These are phyloP conservation scores for Notarius quadriscutis DNA, from an alignment of 2,113 vertebrate genomes.

Conservation along the genomic window DNA sequence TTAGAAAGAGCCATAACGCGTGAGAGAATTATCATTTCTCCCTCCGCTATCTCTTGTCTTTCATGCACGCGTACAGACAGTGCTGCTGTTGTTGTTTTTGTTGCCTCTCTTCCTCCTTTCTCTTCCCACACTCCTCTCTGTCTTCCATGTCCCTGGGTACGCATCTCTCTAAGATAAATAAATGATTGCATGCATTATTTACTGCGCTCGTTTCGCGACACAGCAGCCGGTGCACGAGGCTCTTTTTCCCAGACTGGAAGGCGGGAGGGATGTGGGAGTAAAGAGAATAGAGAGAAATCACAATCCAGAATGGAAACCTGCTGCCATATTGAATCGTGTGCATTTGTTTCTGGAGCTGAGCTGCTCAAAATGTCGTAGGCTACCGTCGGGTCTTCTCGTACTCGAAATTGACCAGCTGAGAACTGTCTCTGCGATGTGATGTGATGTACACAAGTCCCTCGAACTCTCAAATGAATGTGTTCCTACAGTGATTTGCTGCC, in stretches of 20 bases:
- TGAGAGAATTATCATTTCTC: slow-evolving; percentile 14
- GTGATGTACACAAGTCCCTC: slow-evolving; percentile 34
- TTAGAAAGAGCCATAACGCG: slow-evolving; percentile 35
- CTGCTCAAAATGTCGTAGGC: slow-evolving; percentile 11
- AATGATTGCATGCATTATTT: slow-evolving; percentile 58
- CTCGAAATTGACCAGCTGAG: slow-evolving; percentile 23
- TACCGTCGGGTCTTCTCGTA: slow-evolving; percentile 3
- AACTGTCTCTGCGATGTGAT: slow-evolving; percentile 21
- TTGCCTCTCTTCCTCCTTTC: slow-evolving; percentile 37
- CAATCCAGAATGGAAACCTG: slow-evolving; percentile 28
- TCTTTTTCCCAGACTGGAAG: slow-evolving; percentile 44
- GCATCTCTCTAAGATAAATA: slow-evolving; percentile 56
- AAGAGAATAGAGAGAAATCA: slow-evolving; percentile 12
- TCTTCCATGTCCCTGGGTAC: slow-evolving; percentile 46
- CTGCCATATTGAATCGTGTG: slow-evolving; percentile 31
- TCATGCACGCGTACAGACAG: slow-evolving; percentile 14
- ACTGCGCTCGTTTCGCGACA: slow-evolving; percentile 31
- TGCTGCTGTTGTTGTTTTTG: slow-evolving; percentile 31
- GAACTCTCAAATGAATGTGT: slow-evolving; percentile 22
- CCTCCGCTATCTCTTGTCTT: slow-evolving; percentile 23
- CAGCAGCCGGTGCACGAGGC: slow-evolving; percentile 40
- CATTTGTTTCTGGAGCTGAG: slow-evolving; percentile 37
- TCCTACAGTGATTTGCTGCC: slow-evolving; percentile 21
- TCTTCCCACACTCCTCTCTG: slow-evolving; percentile 34
- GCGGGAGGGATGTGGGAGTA: background rate